Conservation (phyloP, 1,140 invertebrate genomes). For the Thaumetopoea pityocampa region DNA sequence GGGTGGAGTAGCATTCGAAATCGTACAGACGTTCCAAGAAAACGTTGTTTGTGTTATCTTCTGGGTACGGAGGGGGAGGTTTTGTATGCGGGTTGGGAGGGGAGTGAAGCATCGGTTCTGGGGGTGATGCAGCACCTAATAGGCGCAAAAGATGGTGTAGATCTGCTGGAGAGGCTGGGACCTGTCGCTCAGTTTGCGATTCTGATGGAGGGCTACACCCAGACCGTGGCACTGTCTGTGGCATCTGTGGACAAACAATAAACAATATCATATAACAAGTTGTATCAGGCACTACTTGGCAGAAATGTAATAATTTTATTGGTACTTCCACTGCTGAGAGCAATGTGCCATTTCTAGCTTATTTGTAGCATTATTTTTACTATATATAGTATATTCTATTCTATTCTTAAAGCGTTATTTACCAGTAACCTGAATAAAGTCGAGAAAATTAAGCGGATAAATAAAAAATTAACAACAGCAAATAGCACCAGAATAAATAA, state of each 20-base stretch:
- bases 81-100: constrained; percentile 60
- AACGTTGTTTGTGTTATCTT: constrained; percentile 44
- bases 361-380: too few relatives aligned
- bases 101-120: constrained; percentile 74
- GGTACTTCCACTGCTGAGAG: too few relatives aligned
- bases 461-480: too few relatives aligned
- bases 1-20: constrained; percentile 68
- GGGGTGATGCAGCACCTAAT: constrained; percentile 73
- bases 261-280: neutral
- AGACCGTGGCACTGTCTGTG: constrained; percentile 86
- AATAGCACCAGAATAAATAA: too few relatives aligned
- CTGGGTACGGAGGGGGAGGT: constrained; percentile 63
- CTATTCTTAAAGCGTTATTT: too few relatives aligned
- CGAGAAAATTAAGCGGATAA: too few relatives aligned
- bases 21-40: constrained; percentile 64
- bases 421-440: too few relatives aligned
- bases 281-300: neutral
- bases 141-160: constrained; percentile 75
- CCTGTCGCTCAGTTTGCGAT: constrained; percentile 79
- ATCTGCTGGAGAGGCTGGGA: constrained; percentile 77
- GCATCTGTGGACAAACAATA: constrained; percentile 81
- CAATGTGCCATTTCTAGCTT: too few relatives aligned
- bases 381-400: too few relatives aligned
- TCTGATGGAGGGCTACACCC: constrained; percentile 85
- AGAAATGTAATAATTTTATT: too few relatives aligned